Conservation (phyloP, 2,113 vertebrate species). For the Galemys pyrenaicus region DNA sequence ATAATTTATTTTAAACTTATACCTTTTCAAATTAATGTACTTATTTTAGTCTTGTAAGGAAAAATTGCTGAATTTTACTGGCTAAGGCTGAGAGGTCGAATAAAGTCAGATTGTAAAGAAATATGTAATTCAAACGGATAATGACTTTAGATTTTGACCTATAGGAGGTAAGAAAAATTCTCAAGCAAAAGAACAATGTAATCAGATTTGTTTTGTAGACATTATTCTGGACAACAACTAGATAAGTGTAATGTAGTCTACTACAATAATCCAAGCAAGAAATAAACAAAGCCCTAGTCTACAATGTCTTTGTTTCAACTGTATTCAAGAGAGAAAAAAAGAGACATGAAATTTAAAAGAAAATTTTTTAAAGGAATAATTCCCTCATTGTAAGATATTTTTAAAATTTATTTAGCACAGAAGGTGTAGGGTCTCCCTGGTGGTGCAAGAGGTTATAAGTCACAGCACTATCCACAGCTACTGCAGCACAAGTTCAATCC, state of each 20-base stretch:
- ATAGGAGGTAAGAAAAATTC: neutral
- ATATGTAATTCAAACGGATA: neutral
- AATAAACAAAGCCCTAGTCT: neutral
- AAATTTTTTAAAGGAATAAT: no score
- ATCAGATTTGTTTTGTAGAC: neutral
- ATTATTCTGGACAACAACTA: neutral
- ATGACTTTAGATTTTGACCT: slow-evolving; percentile 5
- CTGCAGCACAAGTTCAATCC: no score
- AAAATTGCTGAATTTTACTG: neutral
- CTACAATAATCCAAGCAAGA: neutral
- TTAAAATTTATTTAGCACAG: no score
- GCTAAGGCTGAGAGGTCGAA: neutral
- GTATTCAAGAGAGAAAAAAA: neutral
- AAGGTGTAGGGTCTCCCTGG: no score
- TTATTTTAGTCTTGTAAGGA: no score
- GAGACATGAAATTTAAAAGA: neutral
- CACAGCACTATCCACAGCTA: no score
- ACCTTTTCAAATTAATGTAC: no score
- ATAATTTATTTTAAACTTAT: no score
- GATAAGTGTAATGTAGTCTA: neutral
- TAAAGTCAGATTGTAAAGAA: neutral
- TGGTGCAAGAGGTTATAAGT: no score
- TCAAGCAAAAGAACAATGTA: neutral
- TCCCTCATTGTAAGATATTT: no score
- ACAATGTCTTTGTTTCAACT: neutral